Evolutionary conservation across 2,797 vertebrate genomes (phyloP).

Genomic region (Sebastes taczanowskii): DNA sequence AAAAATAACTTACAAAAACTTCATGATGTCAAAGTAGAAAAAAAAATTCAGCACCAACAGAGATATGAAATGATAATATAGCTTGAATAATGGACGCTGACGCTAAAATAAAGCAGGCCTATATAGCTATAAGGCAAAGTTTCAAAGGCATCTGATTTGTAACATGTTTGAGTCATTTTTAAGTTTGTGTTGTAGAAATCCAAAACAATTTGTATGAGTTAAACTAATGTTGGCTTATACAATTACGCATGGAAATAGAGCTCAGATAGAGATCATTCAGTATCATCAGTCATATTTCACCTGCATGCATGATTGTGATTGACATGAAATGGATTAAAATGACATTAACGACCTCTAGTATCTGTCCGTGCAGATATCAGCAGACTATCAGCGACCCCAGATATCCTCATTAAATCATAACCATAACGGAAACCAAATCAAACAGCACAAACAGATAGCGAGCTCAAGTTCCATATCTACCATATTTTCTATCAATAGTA

Average conservation of each 20-base stretch:
- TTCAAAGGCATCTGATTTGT: no score
- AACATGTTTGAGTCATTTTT: not conserved
- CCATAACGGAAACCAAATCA: conserved; percentile 57
- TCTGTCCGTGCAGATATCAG: conserved; percentile 40
- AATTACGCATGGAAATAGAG: not conserved
- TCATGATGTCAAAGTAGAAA: not conserved
- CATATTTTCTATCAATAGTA: conserved; percentile 68
- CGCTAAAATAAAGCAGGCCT: not conserved
- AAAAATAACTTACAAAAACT: conserved; percentile 26
- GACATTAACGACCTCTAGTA: conserved; percentile 46
- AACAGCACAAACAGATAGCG: conserved; percentile 51
- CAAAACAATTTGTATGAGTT: not conserved
- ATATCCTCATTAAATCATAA: conserved; percentile 60
- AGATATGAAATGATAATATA: not conserved
- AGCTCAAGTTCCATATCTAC: conserved; percentile 36
- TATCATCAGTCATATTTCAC: conserved; percentile 31
- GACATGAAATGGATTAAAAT: conserved; percentile 45
- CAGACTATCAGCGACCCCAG: conserved; percentile 50
- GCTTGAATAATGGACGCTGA: no score
- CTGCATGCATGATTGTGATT: conserved; percentile 19
- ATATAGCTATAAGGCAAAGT: not conserved
- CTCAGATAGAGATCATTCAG: not conserved
- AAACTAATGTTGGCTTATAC: not conserved
- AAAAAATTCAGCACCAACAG: not conserved
- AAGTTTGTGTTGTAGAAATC: not conserved